A percentile compares a stretch with the other conserved stretches of the same genome.
phyloP scores from a whole-genome alignment of 2,113 vertebrate genomes.

The Phasianus colchicus region DNA sequence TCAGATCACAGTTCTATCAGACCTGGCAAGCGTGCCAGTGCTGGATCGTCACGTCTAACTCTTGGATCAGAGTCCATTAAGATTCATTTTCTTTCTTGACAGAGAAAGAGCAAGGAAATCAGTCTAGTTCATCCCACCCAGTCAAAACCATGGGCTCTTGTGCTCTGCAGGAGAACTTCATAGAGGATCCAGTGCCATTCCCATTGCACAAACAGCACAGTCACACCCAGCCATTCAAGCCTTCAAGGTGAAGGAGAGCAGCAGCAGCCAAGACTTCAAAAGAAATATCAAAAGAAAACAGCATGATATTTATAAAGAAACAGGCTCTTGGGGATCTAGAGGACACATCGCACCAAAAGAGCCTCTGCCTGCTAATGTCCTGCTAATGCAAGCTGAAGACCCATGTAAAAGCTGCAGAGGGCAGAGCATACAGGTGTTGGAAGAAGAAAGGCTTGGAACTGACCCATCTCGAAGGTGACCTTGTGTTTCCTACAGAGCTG shows the following conservation, averaged over 20 bases:
- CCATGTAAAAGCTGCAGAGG: not conserved
- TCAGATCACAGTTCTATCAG: slow-evolving; percentile 48
- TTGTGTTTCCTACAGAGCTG: not conserved
- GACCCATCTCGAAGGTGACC: slow-evolving; percentile 32
- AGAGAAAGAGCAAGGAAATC: not conserved
- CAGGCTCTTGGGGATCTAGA: not conserved
- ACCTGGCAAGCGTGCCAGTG: not conserved
- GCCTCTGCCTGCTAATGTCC: not conserved
- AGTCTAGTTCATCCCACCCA: not conserved
- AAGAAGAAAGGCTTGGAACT: not conserved
- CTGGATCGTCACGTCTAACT: not conserved
- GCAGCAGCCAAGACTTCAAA: not conserved
- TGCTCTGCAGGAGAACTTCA: not conserved
- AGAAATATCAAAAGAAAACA: not conserved
- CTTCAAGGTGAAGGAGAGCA: not conserved
- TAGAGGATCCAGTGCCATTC: not conserved
- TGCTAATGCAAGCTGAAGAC: not conserved
- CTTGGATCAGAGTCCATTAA: slow-evolving; percentile 6
- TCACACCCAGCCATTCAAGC: not conserved
- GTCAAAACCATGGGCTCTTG: not conserved
- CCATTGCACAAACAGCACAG: not conserved
- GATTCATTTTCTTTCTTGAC: not conserved
- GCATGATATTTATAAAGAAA: not conserved
- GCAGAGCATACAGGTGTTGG: not conserved
- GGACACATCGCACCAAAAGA: not conserved